Evolutionary conservation across 2,113 vertebrate genomes (phyloP).

Genomic region (Myxocyprinus asiaticus): DNA sequence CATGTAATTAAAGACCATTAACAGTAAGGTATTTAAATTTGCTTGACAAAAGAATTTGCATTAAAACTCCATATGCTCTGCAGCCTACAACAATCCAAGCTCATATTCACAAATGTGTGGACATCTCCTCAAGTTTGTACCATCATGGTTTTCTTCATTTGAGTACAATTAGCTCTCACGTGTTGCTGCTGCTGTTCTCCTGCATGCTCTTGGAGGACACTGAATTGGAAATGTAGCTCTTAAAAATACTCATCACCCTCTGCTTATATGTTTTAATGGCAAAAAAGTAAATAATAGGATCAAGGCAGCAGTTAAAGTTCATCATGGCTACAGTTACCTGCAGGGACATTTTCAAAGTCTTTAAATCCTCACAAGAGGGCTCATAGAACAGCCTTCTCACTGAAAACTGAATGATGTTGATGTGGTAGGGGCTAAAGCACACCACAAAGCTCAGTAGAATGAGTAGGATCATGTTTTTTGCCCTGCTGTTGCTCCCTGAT

Average conservation of each 20-base stretch:
- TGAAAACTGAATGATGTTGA: slow-evolving; percentile 82
- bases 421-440: slow-evolving; percentile 83
- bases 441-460: slow-evolving; percentile 76
- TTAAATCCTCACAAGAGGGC: slow-evolving; percentile 71
- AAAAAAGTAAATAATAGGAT: slow-evolving; percentile 87
- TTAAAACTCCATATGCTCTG: background rate
- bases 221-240: slow-evolving; percentile 65
- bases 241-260: slow-evolving; percentile 78
- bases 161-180: slow-evolving; percentile 53
- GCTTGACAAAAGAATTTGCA: background rate
- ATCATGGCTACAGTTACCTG: slow-evolving; percentile 81
- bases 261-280: slow-evolving; percentile 82
- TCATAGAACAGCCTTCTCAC: slow-evolving; percentile 66
- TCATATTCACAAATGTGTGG: background rate
- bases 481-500: slow-evolving; percentile 68
- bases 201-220: slow-evolving; percentile 66
- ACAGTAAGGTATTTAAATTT: background rate
- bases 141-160: background rate
- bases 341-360: slow-evolving; percentile 76
- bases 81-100: background rate
- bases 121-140: too few species aligned
- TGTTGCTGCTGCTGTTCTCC: slow-evolving; percentile 79
- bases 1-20: background rate
- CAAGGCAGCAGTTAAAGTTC: slow-evolving; percentile 85
- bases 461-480: slow-evolving; percentile 76